These are phyloP conservation scores for Megaceryle torquata DNA, from an alignment of 2,113 vertebrate genomes.

Conservation along the genomic window DNA sequence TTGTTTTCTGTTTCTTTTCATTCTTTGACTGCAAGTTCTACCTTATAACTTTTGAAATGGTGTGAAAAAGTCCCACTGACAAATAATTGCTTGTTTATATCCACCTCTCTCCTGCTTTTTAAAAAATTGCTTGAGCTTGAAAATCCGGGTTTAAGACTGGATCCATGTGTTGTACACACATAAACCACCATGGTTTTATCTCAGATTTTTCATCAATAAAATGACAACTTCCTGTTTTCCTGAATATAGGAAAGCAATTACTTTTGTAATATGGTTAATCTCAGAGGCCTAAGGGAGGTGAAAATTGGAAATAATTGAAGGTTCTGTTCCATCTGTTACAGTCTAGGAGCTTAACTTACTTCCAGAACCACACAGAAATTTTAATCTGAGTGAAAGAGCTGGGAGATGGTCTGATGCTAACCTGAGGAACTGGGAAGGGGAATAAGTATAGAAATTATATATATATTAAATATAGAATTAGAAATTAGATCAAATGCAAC, in stretches of 20 bases:
- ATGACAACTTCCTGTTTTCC: background rate
- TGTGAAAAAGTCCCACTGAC: background rate
- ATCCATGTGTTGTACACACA: background rate
- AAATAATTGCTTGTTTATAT: background rate
- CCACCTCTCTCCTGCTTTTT: fast-evolving
- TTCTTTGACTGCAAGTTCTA: background rate
- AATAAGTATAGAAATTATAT: background rate
- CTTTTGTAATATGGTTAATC: background rate
- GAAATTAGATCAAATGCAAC: background rate
- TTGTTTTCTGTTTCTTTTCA: background rate
- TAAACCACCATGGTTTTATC: background rate
- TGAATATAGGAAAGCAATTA: background rate
- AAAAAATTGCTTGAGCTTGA: background rate
- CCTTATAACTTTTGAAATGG: background rate
- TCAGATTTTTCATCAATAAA: background rate
- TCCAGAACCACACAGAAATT: background rate
- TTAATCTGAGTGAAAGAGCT: background rate
- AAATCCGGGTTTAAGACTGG: background rate
- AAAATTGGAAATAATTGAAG: background rate
- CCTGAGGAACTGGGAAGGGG: background rate
- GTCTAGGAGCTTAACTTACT: background rate
- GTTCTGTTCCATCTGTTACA: background rate
- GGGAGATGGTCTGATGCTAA: background rate
- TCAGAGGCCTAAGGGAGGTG: background rate
- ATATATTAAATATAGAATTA: background rate